phyloP scores from a whole-genome alignment of 2,113 vertebrate genomes.

The Riparia riparia region DNA sequence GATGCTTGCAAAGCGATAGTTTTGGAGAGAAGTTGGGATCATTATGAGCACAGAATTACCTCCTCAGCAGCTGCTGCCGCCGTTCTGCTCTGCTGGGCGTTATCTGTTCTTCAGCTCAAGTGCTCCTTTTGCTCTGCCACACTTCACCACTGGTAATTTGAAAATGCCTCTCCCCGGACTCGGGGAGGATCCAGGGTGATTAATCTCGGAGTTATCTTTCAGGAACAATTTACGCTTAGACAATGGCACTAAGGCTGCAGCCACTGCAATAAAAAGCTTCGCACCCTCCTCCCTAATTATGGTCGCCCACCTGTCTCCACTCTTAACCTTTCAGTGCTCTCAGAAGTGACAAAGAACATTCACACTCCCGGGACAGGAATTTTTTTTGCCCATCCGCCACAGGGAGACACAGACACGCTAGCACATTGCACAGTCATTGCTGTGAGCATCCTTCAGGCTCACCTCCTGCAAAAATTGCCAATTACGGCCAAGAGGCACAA shows the following conservation, averaged over 20 bases:
- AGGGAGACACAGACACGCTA: background rate
- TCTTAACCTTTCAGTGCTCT: background rate
- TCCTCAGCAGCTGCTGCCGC: constrained; percentile 43
- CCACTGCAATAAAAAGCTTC: background rate
- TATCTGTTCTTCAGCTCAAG: constrained; percentile 48
- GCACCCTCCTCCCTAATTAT: background rate
- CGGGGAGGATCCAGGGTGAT: background rate
- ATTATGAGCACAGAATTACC: constrained; percentile 48
- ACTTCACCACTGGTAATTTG: background rate
- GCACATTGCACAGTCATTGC: accelerated
- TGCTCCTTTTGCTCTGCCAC: constrained; percentile 31
- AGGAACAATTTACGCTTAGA: background rate
- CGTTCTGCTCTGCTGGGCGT: constrained; percentile 39
- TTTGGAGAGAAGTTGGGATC: background rate
- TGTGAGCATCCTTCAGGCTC: accelerated
- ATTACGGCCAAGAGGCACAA: background rate
- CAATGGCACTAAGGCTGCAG: background rate
- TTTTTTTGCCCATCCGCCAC: background rate
- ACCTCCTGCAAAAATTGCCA: background rate
- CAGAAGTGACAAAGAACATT: background rate
- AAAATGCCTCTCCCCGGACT: background rate
- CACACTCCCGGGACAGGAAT: background rate
- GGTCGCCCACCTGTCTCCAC: background rate
- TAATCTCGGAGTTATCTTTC: background rate
- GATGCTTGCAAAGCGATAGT: constrained; percentile 5